Percentiles rank a stretch among this genome's conserved stretches.
Evolutionary conservation across 2,797 vertebrate genomes (phyloP).

Genomic region (Lepus oiostolus): DNA sequence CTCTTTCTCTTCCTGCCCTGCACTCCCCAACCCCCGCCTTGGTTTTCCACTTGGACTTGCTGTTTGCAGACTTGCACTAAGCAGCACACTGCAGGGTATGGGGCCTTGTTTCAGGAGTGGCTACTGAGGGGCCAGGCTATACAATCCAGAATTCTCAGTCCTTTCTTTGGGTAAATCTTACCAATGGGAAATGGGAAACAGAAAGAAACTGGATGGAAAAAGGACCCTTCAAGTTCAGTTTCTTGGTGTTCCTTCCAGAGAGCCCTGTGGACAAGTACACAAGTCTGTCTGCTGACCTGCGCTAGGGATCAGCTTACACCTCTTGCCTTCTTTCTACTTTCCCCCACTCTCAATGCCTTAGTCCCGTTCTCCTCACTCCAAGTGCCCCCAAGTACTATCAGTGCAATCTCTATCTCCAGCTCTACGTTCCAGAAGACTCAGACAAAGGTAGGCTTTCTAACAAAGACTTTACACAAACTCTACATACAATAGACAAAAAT

Average conservation of each 20-base stretch:
- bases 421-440: not conserved
- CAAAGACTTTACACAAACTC: not conserved
- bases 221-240: not conserved
- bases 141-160: not conserved
- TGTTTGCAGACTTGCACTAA: constrained; percentile 31
- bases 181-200: not conserved
- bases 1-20: not conserved
- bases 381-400: not conserved
- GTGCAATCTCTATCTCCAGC: not conserved
- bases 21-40: not conserved
- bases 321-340: not conserved
- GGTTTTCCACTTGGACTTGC: not conserved
- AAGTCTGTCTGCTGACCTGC: not conserved
- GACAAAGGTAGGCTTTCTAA: not conserved
- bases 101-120: not conserved
- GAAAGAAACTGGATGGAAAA: not conserved
- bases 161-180: not conserved
- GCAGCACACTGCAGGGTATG: not conserved
- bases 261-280: not conserved
- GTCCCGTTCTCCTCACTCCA: not conserved
- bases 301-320: not conserved
- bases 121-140: not conserved
- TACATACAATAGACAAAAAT: not conserved
- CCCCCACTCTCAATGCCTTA: not conserved
- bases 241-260: not conserved